Evolutionary conservation across 2,888 invertebrate species (phyloP).

Genomic region (Apamea monoglypha): DNA sequence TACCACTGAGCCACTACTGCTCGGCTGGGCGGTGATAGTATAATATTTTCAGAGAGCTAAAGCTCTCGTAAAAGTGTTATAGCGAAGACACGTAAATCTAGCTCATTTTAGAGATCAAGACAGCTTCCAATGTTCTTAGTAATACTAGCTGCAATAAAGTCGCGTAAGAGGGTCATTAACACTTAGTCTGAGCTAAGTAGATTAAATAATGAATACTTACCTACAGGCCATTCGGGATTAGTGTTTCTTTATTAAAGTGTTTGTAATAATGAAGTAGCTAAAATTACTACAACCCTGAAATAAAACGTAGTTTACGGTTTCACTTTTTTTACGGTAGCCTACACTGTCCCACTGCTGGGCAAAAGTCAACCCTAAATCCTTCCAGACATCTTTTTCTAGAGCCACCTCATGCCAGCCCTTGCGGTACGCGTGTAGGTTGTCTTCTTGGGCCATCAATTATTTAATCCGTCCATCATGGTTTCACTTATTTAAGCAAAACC

Average conservation of each 20-base stretch:
- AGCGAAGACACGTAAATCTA: constrained; percentile 5
- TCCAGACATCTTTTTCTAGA: too few relatives aligned
- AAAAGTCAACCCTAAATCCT: too few relatives aligned
- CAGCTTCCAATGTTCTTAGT: constrained; percentile 23
- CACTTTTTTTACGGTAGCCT: too few relatives aligned
- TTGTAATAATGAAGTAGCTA: constrained; percentile 1
- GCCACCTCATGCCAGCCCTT: too few relatives aligned
- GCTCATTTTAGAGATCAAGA: constrained; percentile 18
- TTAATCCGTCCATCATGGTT: background rate
- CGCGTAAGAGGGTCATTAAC: constrained; percentile 34
- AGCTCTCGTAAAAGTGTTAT: background rate
- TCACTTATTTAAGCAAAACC: background rate
- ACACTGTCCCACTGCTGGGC: too few relatives aligned
- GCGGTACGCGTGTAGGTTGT: too few relatives aligned
- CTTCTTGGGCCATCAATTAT: too few relatives aligned
- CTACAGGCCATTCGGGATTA: constrained; percentile 3
- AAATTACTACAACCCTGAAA: background rate
- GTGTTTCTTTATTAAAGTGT: constrained; percentile 1
- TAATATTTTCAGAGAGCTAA: background rate
- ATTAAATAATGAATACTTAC: constrained; percentile 31
- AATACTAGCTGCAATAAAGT: constrained; percentile 14
- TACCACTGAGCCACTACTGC: background rate
- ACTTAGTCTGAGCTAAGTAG: constrained; percentile 24
- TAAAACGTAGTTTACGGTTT: background rate
- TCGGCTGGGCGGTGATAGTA: background rate